These are phyloP conservation scores for Panthera tigris DNA, from an alignment of 2,113 vertebrate species.

Conservation along the genomic window DNA sequence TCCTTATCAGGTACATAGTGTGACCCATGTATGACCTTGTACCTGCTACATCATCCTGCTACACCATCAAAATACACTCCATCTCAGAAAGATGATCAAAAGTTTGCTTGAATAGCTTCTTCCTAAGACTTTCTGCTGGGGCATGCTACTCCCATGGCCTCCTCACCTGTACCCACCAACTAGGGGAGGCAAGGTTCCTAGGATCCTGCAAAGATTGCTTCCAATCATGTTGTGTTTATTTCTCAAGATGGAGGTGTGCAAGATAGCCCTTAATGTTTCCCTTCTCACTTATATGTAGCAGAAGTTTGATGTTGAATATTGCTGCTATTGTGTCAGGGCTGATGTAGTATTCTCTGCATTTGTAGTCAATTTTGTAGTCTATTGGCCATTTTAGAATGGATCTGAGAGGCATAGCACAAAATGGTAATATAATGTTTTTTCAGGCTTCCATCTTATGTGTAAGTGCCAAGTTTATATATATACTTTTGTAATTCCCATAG, in stretches of 20 bases:
- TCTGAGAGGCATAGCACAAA: neutral
- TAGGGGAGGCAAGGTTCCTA: neutral
- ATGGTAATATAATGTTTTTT: neutral
- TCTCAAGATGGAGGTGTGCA: neutral
- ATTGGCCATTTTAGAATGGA: neutral
- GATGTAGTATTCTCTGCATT: neutral
- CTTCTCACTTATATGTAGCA: neutral
- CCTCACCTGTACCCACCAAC: too few relatives aligned
- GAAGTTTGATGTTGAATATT: neutral
- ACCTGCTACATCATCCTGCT: too few relatives aligned
- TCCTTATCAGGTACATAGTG: neutral
- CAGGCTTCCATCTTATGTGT: neutral
- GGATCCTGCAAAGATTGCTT: neutral
- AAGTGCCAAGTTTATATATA: neutral
- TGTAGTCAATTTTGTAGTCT: neutral
- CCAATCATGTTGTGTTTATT: neutral
- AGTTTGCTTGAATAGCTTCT: neutral
- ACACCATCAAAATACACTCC: neutral
- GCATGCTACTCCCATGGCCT: fast-evolving
- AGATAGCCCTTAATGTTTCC: neutral
- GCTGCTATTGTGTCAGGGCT: neutral
- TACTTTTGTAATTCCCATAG: neutral
- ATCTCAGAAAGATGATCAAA: neutral
- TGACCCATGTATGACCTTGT: neutral
- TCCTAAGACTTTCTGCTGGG: neutral